These are phyloP conservation scores for Myzus persicae DNA, from an alignment of 1,140 invertebrate genomes.

Conservation along the genomic window DNA sequence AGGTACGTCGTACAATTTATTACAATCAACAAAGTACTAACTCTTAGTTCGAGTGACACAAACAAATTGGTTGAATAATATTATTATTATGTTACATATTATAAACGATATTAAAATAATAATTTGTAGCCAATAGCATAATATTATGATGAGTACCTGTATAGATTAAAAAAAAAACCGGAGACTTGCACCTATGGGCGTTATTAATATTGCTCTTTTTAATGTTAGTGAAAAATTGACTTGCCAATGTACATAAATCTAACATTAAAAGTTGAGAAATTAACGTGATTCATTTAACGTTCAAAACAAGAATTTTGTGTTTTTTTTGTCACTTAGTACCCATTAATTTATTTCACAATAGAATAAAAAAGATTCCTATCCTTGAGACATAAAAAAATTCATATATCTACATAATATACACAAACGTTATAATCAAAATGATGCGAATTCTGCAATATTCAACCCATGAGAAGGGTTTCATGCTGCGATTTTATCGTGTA, in stretches of 20 bases:
- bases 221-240: neutral
- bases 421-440: slow-evolving; percentile 18
- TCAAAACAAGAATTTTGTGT: neutral
- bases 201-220: neutral
- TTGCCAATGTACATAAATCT: neutral
- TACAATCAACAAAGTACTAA: neutral
- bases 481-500: slow-evolving; percentile 4
- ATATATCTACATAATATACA: neutral
- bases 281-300: neutral
- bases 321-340: neutral
- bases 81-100: neutral
- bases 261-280: neutral
- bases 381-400: neutral
- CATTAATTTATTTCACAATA: neutral
- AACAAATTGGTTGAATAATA: neutral
- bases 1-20: neutral
- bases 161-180: slow-evolving; percentile 16
- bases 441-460: slow-evolving; percentile 51
- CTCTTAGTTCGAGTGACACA: neutral
- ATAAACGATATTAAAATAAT: slow-evolving; percentile 11
- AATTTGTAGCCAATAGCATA: neutral
- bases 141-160: neutral
- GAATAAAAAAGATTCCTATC: neutral
- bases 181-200: slow-evolving; percentile 2
- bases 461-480: neutral